Base-by-base conservation (phyloP, 2,113 vertebrate species). In the Ceyx margarethae region DNA sequence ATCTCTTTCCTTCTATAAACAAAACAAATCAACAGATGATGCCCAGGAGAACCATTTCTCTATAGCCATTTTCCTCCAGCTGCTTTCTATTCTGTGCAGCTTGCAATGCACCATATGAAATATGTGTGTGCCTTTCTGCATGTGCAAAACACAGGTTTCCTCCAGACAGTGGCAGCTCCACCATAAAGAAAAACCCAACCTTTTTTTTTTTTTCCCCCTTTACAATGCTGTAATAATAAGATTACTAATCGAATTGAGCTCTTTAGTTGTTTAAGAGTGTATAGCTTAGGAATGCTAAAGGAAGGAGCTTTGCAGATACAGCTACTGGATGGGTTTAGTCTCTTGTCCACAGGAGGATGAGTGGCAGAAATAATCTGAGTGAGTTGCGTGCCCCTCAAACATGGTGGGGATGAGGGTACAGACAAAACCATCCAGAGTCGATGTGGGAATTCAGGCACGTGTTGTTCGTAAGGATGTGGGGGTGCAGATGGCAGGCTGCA, bases 11-110 rank as follows among this genome's bases (percentile, higher is more conserved):
- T 93, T 96, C 92, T 95, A 95, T 95, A 96, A 97, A 95, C 95
- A 95, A 97, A 97, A 95, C 94, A 97, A 95, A 95, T 97, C 95
- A 96, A 96, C 94, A 95, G 91, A 95, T 92, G 96, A 96, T 95
- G 91, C 96, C 94, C 96, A 87, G 77, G 96, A 95, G 96, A 96
- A 92, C 93, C 86, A 94, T 96, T 96, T 94, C 94, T 96, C 94
- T 96, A 84, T 81, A 96, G 94, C 93, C 94, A 86, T 96, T 94
- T 97, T 91, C 90, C 68, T 97, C 90, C 94, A 97, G 94, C 95
- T 96, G 95, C 90, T 96, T 95, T 96, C 91, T 94, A 87, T 95
- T 97, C 93, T 5, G 45, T 83, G 87, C 90, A 87, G 93, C 86
- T 94, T 90, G 81, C 93, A 94, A 77, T 85, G 81, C 81, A 79